A percentile compares a stretch with the other conserved stretches of the same genome.
These are phyloP conservation scores for Tachina lurida DNA, from an alignment of 2,888 invertebrate genomes.

Conservation along the genomic window DNA sequence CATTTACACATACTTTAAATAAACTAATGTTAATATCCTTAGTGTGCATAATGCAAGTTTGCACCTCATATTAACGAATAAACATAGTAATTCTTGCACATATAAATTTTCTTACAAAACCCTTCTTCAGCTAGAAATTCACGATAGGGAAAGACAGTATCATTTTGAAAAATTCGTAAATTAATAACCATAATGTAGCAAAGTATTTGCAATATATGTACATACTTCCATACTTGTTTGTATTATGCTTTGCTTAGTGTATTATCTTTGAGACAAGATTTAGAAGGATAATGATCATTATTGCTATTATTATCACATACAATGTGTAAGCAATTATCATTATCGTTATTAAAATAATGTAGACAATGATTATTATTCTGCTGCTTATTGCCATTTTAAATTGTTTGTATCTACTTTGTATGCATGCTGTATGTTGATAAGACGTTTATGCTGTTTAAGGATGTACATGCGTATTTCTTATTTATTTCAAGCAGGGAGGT, in stretches of 20 bases:
- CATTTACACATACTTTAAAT: not conserved
- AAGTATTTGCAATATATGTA: too few species aligned
- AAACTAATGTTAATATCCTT: slow-evolving; percentile 31
- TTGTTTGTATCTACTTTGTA: slow-evolving; percentile 15
- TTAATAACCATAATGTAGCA: too few species aligned
- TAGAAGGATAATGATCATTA: slow-evolving; percentile 37
- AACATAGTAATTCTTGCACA: not conserved
- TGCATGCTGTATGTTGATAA: slow-evolving; percentile 29
- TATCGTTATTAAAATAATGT: not conserved
- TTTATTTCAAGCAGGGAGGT: not conserved
- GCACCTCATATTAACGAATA: not conserved
- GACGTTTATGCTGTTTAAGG: slow-evolving; percentile 4
- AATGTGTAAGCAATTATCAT: not conserved
- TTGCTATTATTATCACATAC: not conserved
- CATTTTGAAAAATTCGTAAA: too few species aligned
- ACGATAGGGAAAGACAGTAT: not conserved
- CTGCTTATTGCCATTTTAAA: slow-evolving; percentile 32
- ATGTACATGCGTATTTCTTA: not conserved
- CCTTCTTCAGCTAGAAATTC: not conserved
- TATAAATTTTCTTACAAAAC: not conserved
- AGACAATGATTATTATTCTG: slow-evolving; percentile 5
- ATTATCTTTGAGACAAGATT: too few species aligned
- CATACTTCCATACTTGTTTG: not conserved
- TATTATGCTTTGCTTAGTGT: not conserved
- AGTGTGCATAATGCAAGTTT: slow-evolving; percentile 9